Evolutionary conservation across 2,888 invertebrate species (phyloP).

Genomic region (Chymomyza caudatula): DNA sequence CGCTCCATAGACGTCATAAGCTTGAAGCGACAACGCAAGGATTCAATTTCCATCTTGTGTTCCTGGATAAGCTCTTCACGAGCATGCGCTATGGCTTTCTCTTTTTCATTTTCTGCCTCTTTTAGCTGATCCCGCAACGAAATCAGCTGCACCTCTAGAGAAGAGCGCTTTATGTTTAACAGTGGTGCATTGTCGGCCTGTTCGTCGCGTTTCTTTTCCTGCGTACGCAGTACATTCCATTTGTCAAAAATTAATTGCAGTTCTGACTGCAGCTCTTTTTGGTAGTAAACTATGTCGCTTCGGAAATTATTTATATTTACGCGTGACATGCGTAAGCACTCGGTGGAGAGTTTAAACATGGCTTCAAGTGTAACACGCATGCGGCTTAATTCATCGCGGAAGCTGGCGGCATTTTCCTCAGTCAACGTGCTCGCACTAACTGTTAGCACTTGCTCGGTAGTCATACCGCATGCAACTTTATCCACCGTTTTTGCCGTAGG

Average conservation of each 20-base stretch:
- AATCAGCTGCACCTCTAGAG: slow-evolving; percentile 47
- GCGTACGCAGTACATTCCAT: slow-evolving; percentile 80
- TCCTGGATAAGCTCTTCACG: slow-evolving; percentile 85
- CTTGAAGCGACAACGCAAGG: slow-evolving; percentile 85
- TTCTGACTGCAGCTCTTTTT: slow-evolving; percentile 79
- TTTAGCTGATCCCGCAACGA: slow-evolving; percentile 68
- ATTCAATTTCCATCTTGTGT: slow-evolving; percentile 88
- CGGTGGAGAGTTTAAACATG: slow-evolving; percentile 80
- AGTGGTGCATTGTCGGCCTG: slow-evolving; percentile 40
- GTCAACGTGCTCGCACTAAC: slow-evolving; percentile 75
- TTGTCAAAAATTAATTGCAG: slow-evolving; percentile 80
- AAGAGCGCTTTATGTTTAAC: slow-evolving; percentile 26
- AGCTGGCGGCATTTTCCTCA: slow-evolving; percentile 82
- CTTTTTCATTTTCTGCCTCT: slow-evolving; percentile 70
- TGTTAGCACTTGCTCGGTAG: slow-evolving; percentile 68
- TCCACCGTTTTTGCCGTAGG: slow-evolving; percentile 78
- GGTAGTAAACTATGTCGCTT: slow-evolving; percentile 80
- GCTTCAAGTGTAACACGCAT: slow-evolving; percentile 77
- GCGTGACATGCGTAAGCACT: slow-evolving; percentile 81
- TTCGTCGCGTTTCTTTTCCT: slow-evolving; percentile 80
- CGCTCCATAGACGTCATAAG: slow-evolving; percentile 87
- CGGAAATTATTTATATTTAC: slow-evolving; percentile 81
- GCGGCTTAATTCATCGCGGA: slow-evolving; percentile 83
- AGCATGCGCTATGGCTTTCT: slow-evolving; percentile 83
- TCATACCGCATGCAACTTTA: slow-evolving; percentile 64